Conservation (phyloP, 2,113 vertebrate genomes). For the Gymnocephalus cernua region DNA sequence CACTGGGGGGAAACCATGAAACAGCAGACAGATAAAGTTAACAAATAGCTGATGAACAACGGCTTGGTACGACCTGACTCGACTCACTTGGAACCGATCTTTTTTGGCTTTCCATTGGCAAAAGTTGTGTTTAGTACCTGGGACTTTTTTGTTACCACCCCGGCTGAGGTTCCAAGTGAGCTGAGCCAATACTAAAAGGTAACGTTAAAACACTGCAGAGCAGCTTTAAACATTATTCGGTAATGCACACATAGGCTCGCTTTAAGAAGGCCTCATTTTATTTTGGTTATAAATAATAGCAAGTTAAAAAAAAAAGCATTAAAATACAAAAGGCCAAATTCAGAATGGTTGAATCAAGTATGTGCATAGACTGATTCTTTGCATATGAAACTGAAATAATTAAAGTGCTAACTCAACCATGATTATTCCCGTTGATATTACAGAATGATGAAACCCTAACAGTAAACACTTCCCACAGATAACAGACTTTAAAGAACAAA, state of each 20-base stretch:
- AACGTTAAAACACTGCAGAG: not conserved
- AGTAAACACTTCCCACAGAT: conserved; percentile 38
- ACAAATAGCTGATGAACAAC: no score
- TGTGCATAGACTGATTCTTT: conserved; percentile 3
- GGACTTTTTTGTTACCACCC: no score
- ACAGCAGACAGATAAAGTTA: no score
- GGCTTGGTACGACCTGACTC: no score
- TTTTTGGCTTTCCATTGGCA: no score
- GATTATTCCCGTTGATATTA: not conserved
- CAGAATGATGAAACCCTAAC: not conserved
- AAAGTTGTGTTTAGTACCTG: no score
- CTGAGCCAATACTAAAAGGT: not conserved
- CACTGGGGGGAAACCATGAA: no score
- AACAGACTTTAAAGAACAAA: not conserved
- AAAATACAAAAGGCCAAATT: not conserved
- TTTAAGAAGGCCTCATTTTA: conserved; percentile 22
- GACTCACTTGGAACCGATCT: no score
- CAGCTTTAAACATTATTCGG: not conserved
- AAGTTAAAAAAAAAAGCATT: conserved; percentile 12
- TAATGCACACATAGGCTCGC: not conserved
- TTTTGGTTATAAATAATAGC: not conserved
- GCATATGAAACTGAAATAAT: conserved; percentile 2
- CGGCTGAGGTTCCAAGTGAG: no score
- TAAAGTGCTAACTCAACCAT: not conserved
- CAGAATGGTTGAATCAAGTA: not conserved